phyloP scores from a whole-genome alignment of 2,888 invertebrate species.

The Eledone cirrhosa region DNA sequence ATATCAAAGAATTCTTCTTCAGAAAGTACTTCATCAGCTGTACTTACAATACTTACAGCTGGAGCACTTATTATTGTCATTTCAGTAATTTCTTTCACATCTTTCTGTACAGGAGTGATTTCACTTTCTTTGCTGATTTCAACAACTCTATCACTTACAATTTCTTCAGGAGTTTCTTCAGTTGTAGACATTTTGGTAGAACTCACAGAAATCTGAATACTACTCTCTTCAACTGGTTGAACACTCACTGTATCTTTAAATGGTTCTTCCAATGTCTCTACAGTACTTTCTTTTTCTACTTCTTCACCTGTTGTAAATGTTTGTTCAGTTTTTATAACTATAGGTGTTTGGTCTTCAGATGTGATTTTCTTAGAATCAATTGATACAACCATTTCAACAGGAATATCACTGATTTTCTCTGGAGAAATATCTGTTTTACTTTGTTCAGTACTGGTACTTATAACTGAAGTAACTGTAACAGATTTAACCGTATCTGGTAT shows the following conservation, averaged over 20 bases:
- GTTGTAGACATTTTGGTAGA: background rate
- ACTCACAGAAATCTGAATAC: background rate
- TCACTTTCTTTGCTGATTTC: conserved; percentile 22
- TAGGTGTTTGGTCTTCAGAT: background rate
- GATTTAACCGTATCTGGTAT: conserved; percentile 17
- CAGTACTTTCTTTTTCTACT: conserved; percentile 19
- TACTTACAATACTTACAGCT: background rate
- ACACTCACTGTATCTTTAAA: background rate
- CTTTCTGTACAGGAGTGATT: background rate
- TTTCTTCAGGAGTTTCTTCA: conserved; percentile 17
- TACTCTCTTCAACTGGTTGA: background rate
- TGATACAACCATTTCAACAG: background rate
- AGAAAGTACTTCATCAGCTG: background rate
- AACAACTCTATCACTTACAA: background rate
- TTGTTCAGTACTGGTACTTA: conserved; percentile 11
- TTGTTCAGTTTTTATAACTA: background rate
- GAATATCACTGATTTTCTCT: conserved; percentile 8
- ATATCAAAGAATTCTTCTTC: background rate
- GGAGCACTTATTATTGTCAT: background rate
- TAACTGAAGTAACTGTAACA: conserved; percentile 31
- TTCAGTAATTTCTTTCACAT: background rate
- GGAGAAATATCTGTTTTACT: conserved; percentile 23
- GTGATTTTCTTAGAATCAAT: conserved; percentile 23
- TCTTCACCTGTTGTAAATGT: background rate
- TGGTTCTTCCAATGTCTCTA: too few species aligned